Evolutionary conservation across 92 coral and sea anemone species (phyloP).

Genomic region (Epizoanthus rinbou): DNA sequence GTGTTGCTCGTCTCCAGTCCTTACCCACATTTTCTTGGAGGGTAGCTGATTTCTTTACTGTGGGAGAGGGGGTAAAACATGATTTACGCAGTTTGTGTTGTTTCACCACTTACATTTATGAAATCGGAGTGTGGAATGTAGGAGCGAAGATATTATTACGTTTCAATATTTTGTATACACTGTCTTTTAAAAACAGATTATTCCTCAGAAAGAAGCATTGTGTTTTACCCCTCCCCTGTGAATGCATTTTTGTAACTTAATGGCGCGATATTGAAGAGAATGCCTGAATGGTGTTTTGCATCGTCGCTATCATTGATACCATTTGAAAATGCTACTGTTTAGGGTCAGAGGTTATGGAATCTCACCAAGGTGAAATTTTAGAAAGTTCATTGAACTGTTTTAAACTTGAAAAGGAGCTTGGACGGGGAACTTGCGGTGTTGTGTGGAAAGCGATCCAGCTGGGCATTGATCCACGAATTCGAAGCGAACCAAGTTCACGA

Average conservation of each 20-base stretch:
- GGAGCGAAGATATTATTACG: too few species aligned
- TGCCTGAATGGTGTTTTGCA: neutral
- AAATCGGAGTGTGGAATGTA: too few species aligned
- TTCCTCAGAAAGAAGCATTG: neutral
- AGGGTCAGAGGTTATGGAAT: conserved; percentile 37
- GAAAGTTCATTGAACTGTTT: conserved; percentile 54
- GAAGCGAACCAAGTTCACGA: neutral
- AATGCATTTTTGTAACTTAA: conserved; percentile 10
- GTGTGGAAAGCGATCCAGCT: conserved; percentile 57
- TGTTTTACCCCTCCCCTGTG: conserved; percentile 14
- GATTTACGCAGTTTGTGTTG: too few species aligned
- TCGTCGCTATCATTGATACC: neutral
- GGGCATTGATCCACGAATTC: neutral
- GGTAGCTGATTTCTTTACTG: neutral
- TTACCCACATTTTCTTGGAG: too few species aligned
- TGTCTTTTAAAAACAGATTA: too few species aligned
- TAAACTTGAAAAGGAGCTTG: conserved; percentile 54
- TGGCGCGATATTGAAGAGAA: conserved; percentile 45
- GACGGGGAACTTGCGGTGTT: conserved; percentile 71
- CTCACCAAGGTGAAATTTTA: conserved; percentile 52
- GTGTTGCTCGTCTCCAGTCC: too few species aligned
- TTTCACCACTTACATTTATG: too few species aligned
- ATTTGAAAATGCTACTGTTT: conserved; percentile 5
- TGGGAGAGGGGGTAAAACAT: too few species aligned
- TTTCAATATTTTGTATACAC: too few species aligned